Conservation (phyloP, 2,797 vertebrate species). For the Arrhamphus sclerolepis region DNA sequence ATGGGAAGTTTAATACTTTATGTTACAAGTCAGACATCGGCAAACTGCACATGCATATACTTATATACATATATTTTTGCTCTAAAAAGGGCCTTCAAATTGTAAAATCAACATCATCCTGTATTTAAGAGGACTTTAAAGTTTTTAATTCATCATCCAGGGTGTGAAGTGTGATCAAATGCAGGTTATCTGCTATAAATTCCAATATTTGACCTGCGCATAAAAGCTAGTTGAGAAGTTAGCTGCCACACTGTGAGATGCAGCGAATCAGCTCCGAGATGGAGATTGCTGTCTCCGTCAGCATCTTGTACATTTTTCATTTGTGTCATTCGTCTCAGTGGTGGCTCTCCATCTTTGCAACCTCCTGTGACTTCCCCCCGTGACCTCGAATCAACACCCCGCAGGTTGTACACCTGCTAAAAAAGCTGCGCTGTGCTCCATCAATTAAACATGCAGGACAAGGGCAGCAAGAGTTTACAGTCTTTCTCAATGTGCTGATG, state of each 20-base stretch:
- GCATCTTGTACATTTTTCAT: constrained; percentile 64
- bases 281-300: constrained; percentile 33
- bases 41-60: too few relatives aligned
- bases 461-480: constrained; percentile 72
- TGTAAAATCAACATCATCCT: too few relatives aligned
- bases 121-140: too few relatives aligned
- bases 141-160: too few relatives aligned
- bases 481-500: constrained; percentile 36
- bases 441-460: constrained; percentile 72
- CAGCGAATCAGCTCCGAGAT: background rate
- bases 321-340: constrained; percentile 43
- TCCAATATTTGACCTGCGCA: background rate
- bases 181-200: too few relatives aligned
- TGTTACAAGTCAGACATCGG: too few relatives aligned
- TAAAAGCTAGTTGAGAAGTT: constrained; percentile 1
- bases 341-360: constrained; percentile 43
- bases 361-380: constrained; percentile 37
- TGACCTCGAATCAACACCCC: constrained; percentile 44
- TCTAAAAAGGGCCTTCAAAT: too few relatives aligned
- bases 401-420: constrained; percentile 49
- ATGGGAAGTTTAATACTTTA: background rate
- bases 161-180: too few relatives aligned
- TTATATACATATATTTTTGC: too few relatives aligned
- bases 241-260: background rate
- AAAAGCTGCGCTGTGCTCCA: constrained; percentile 54